Evolutionary conservation across 2,113 vertebrate species (phyloP), one percentile per base, ranked within the genome.

Genomic region (Geothlypis trichas): DNA sequence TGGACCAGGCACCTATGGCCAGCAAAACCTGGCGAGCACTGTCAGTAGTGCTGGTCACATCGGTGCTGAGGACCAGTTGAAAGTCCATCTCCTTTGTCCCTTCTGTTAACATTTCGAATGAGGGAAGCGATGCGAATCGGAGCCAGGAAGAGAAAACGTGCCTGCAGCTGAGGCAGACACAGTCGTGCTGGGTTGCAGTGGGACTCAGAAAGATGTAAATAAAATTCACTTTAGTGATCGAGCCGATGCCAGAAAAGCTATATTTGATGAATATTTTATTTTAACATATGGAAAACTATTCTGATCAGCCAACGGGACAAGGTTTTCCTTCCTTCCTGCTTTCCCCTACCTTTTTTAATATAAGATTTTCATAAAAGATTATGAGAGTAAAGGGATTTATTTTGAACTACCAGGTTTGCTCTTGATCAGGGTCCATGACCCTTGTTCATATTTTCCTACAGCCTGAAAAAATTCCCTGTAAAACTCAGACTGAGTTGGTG

Each of bases 211-310:
- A 87, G 49, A 81, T 24, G 57, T 55, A 51, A 55, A 82, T 55
- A 86, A 84, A 65, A 73, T 42, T 90, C 72, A 44, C 15, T 92
- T 81, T 16, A n/a, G 72, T 46, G 55, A 76, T 66, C 30, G 24
- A 92, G 30, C 30, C 35, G 27, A 15, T 54, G 65, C 51, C 90
- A 82, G 62, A 23, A 74, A 91, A 93, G 67, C 72, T 78, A 80
- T 41, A 85, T 42, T 28, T 71, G 77, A 96, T 97, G 16, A 97
- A 96, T 98, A 96, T 97, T 98, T 97, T 95, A 97, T 96, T 93
- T 91, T 80, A 91, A 83, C 77, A 87, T 92, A 93, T 66, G 67
- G 80, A 74, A 87, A 94, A 84, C 62, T 86, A 72, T 92, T 94
- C 91, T 33, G 44, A 86, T 83, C 23, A 24, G 62, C 59, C 84